Base-by-base conservation (phyloP, 2,888 invertebrate genomes). In the Coronaproctus castanopsis region DNA sequence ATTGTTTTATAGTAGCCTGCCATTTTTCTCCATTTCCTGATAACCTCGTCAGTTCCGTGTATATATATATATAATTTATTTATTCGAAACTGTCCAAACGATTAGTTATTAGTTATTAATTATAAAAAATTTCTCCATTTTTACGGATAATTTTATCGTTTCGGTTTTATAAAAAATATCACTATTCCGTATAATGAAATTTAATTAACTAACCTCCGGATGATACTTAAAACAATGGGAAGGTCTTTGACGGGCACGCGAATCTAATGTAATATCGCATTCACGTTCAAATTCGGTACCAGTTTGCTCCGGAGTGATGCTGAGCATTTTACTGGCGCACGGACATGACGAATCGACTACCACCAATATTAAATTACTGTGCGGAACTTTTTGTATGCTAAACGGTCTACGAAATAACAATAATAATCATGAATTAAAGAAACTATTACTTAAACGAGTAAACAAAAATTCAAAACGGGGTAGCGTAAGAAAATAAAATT, bases 381-480 rank as follows among this genome's bases (percentile, higher is more conserved):
- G 85, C 55, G 84, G 87, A 68, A 91, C 87, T 74, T 88, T 88
- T 70, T 90, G 89, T 59, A 90, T 89, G 74, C 89, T 90, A 74
- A 90, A 90, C 23, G 89, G 89, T 68, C 90, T 86, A 74, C 1
- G 65, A 67, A 63, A 53, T 49, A 20, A 18, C 56, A 61, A 54
- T n/a, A n/a, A n/a, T n/a, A n/a, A n/a, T n/a, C n/a, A n/a, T n/a
- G 3, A 51, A 14, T 21, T 2, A 23, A n/a, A 22, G 21, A 53
- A 20, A 52, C n/a, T 52, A 52, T n/a, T 10, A 52, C 52, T 3
- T 3, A 18, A 5, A 8, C 21, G 10, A 18, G 18, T 48, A 48
- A 48, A 48, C 18, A n/a, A n/a, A n/a, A 18, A 14, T 48, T 48
- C 49, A 48, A 18, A 48, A 48, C 10, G 18, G 10, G 49, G 10